A percentile compares a stretch with the other conserved stretches of the same genome.
Evolutionary conservation across 2,113 vertebrate species (phyloP).

Genomic region (Thalassoma bifasciatum): DNA sequence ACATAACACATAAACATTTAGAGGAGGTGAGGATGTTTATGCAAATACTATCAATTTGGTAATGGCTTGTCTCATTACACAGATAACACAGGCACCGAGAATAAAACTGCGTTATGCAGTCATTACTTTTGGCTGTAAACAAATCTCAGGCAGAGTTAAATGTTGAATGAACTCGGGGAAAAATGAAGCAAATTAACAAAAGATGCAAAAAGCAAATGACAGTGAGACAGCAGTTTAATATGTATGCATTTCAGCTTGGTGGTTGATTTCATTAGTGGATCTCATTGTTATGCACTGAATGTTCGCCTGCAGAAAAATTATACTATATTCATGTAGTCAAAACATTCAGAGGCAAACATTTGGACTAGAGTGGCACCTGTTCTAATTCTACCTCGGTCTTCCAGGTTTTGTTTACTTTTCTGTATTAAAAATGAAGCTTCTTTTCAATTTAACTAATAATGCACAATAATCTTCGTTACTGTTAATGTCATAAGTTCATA

Average conservation of each 20-base stretch:
- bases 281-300: slow-evolving; percentile 96
- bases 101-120: slow-evolving; percentile 15
- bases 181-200: slow-evolving; percentile 84
- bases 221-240: slow-evolving; percentile 88
- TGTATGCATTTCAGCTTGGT: slow-evolving; percentile 94
- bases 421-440: too few species aligned
- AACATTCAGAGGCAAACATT: slow-evolving; percentile 58
- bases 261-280: slow-evolving; percentile 94
- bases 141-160: slow-evolving; percentile 72
- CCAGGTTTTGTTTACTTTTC: neutral
- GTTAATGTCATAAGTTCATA: neutral
- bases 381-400: neutral
- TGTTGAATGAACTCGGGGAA: slow-evolving; percentile 74
- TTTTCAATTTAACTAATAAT: too few species aligned
- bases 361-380: slow-evolving; percentile 36
- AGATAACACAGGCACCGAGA: slow-evolving; percentile 26
- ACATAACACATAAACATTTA: slow-evolving; percentile 23
- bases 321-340: slow-evolving; percentile 79
- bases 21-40: slow-evolving; percentile 42
- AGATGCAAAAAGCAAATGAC: slow-evolving; percentile 84
- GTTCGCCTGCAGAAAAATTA: slow-evolving; percentile 92
- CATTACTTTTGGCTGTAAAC: slow-evolving; percentile 64
- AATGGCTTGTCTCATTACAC: slow-evolving; percentile 48
- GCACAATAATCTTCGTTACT: too few species aligned
- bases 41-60: slow-evolving; percentile 55